Evolutionary conservation across 1,140 invertebrate species (phyloP), one percentile per base, ranked within the genome.

Genomic region (Halotydeus destructor): DNA sequence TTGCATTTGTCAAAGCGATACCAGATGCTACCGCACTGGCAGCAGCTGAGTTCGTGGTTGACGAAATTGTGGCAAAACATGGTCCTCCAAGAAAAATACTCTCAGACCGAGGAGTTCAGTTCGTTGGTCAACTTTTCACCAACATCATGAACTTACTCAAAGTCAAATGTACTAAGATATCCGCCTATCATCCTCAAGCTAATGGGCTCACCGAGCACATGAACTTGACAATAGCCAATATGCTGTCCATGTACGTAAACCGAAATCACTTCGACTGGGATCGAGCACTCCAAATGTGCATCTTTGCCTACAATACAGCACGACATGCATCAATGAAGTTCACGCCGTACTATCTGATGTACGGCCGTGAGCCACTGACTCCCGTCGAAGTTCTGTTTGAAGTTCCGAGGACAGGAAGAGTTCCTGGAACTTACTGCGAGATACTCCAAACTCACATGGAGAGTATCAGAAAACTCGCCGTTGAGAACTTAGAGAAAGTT

Each of bases 261-360:
- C n/a, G 46, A 9, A 44, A 54, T 22, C 53, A 52, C 9, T 49
- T 27, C 8, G 54, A 65, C 44, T 68, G 65, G 64, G 61, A 65
- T 35, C 38, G 54, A 38, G 59, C 54, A 6, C 41, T 64, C 1
- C 52, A 50, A 1, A 56, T 56, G 14, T 60, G 60, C 0, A 56
- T 55, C 9, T 64, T 62, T 46, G 55, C 54, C 5, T 61, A 63
- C 39, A 66, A 67, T 30, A 60, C 59, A 0, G 50, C 58, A n/a
- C 23, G 52, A 2, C 64, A 67, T 40, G 45, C 46, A 36, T 49
- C 55, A 0, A 65, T 58, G 0, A 50, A 53, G 11, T 60, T 51
- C 44, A 47, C 56, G 6, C 59, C 62, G 1, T 58, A 59, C 38
- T 58, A 62, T 52, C 28, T 67, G 3, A n/a, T 66, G 14, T 63